Evolutionary conservation across 2,888 invertebrate genomes (phyloP).

Genomic region (Chalcis sispes): DNA sequence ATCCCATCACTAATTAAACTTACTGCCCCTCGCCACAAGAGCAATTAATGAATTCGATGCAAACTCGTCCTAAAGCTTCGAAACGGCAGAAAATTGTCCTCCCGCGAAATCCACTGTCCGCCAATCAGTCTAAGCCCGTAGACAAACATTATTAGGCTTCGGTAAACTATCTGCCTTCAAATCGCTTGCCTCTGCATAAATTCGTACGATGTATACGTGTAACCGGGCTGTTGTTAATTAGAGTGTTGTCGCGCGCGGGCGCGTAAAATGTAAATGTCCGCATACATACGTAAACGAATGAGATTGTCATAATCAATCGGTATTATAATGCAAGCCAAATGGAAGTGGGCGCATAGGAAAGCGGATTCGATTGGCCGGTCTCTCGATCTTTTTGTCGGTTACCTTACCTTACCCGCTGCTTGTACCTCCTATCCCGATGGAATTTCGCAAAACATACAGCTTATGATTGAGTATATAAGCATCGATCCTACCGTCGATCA

Average conservation of each 20-base stretch:
- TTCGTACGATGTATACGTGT: no score
- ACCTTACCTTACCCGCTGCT: conserved; percentile 10
- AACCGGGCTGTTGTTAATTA: conserved; percentile 18
- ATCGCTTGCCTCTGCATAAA: no score
- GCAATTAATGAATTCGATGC: no score
- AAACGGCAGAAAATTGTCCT: not conserved
- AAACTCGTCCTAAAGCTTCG: no score
- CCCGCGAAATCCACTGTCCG: conserved; percentile 1
- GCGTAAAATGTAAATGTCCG: not conserved
- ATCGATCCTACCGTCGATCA: not conserved
- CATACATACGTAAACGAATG: conserved; percentile 4
- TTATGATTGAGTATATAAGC: conserved; percentile 41
- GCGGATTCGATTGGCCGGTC: conserved; percentile 51
- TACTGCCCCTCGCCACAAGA: no score
- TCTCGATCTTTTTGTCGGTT: conserved; percentile 51
- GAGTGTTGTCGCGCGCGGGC: not conserved
- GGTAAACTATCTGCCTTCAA: no score
- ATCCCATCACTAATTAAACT: no score
- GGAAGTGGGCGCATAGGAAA: conserved; percentile 23
- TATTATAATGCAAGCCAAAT: not conserved
- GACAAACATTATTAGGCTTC: conserved; percentile 22
- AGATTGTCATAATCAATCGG: conserved; percentile 47
- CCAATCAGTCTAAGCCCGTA: conserved; percentile 1
- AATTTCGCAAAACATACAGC: conserved; percentile 46
- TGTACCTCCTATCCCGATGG: not conserved